Conservation (phyloP, 2,888 invertebrate genomes). For the Sesamia inferens region DNA sequence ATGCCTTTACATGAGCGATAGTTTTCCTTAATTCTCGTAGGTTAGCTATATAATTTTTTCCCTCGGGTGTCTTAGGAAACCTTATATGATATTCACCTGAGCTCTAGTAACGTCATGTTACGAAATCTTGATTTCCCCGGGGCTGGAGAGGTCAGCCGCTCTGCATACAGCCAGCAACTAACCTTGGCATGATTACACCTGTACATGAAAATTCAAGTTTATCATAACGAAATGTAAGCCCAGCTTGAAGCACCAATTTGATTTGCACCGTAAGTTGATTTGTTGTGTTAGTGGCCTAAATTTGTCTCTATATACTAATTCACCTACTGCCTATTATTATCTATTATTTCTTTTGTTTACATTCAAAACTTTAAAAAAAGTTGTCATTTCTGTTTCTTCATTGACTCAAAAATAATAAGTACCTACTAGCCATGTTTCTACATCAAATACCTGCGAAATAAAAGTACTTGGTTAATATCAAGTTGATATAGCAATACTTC, state of each 20-base stretch:
- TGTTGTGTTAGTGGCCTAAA: constrained; percentile 1
- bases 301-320: constrained; percentile 2
- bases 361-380: not conserved
- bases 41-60: constrained; percentile 35
- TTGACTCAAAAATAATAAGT: not conserved
- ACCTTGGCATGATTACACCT: constrained; percentile 28
- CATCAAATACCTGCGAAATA: not conserved
- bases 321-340: not conserved
- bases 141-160: constrained; percentile 40
- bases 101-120: constrained; percentile 43
- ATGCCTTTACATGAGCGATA: constrained; percentile 1
- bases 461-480: not conserved
- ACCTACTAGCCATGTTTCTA: not conserved
- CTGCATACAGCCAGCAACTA: constrained; percentile 36
- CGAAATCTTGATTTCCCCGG: constrained; percentile 55
- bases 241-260: constrained; percentile 14
- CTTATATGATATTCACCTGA: constrained; percentile 47
- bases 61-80: constrained; percentile 29
- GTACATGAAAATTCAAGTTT: constrained; percentile 16
- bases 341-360: not conserved
- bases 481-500: constrained; percentile 29
- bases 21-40: constrained; percentile 25
- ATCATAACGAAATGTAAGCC: constrained; percentile 2
- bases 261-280: constrained; percentile 14
- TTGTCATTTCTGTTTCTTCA: not conserved